A percentile compares a stretch with the other conserved stretches of the same genome.
Conservation (phyloP, 2,797 vertebrate species). For the Crenuchus spilurus region DNA sequence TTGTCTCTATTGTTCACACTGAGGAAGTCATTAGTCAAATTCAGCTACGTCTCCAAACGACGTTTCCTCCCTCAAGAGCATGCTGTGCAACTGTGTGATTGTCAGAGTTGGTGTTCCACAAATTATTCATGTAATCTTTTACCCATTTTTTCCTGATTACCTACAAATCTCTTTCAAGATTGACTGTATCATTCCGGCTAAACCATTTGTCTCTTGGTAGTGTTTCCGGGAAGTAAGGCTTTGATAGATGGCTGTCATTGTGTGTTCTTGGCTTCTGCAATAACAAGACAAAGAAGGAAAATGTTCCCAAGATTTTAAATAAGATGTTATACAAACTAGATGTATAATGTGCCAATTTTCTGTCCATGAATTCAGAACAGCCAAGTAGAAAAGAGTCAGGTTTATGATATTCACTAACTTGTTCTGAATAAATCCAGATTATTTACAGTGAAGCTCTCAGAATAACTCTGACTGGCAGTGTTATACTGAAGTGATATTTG, state of each 20-base stretch:
- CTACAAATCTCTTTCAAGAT: conserved; percentile 55
- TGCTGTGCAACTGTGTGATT: conserved; percentile 56
- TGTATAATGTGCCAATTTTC: not conserved
- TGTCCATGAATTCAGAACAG: too few relatives aligned
- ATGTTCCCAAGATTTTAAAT: not conserved
- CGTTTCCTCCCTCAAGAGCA: conserved; percentile 52
- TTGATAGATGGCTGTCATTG: conserved; percentile 52
- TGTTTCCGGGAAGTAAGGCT: conserved; percentile 43
- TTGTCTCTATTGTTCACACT: conserved; percentile 67
- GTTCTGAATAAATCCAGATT: too few relatives aligned
- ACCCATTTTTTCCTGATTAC: conserved; percentile 54
- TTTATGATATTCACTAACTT: too few relatives aligned
- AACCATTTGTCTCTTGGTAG: conserved; percentile 49
- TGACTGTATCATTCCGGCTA: conserved; percentile 48
- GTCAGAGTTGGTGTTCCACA: conserved; percentile 48
- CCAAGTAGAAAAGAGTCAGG: too few relatives aligned
- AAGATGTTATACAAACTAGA: not conserved
- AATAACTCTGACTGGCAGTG: too few relatives aligned
- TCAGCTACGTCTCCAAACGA: conserved; percentile 54
- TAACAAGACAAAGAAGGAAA: conserved; percentile 2
- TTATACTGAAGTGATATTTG: not conserved
- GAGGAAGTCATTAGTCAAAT: conserved; percentile 67
- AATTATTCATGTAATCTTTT: conserved; percentile 60
- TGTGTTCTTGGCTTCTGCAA: conserved; percentile 33
- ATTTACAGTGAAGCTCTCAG: too few relatives aligned